A percentile compares a stretch with the other conserved stretches of the same genome.
phyloP scores from a whole-genome alignment of 1,140 invertebrate genomes.

The Bombyx mori region ASM3026992v2 NC_085115.1:10588501-10589000 shows the following conservation, averaged over 20 bases:
- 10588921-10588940: constrained; percentile 74
- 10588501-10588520: constrained; percentile 76
- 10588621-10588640: no score
- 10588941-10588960: constrained; percentile 74
- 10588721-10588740: no score
- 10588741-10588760: no score
- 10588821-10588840: no score
- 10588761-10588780: no score
- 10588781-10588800: no score
- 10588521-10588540: constrained; percentile 76
- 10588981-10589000: background rate
- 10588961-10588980: background rate
- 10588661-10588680: background rate
- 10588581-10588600: background rate
- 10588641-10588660: background rate
- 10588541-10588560: constrained; percentile 66
- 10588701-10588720: no score
- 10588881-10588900: constrained; percentile 75
- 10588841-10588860: no score
- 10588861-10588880: constrained; percentile 70
- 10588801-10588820: no score
- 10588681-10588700: no score
- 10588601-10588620: no score
- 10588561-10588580: constrained; percentile 72
- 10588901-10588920: constrained; percentile 75